These are phyloP conservation scores for Smutsia gigantea DNA, from an alignment of 2,797 vertebrate genomes.

Conservation along the genomic window DNA sequence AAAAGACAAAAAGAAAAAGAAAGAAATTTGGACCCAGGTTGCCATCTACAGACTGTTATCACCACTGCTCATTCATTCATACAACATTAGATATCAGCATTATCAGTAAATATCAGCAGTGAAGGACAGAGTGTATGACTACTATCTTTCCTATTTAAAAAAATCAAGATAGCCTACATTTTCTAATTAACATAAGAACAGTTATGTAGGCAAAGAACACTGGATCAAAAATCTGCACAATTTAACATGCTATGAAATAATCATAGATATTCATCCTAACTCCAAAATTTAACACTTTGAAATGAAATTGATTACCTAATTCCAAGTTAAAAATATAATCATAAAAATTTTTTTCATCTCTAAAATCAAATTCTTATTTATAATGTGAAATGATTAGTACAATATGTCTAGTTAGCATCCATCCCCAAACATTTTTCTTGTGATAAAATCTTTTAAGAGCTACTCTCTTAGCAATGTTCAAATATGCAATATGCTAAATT, in stretches of 20 bases:
- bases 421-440: neutral
- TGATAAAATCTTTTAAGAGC: neutral
- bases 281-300: slow-evolving; percentile 32
- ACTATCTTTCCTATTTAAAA: neutral
- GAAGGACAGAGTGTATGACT: neutral
- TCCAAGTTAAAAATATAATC: neutral
- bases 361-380: neutral
- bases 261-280: neutral
- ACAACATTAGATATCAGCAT: neutral
- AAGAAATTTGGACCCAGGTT: slow-evolving; percentile 63
- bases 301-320: neutral
- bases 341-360: neutral
- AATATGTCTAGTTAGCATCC: neutral
- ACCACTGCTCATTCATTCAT: neutral
- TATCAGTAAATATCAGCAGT: neutral
- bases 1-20: neutral
- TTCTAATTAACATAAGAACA: neutral
- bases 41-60: slow-evolving; percentile 76
- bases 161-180: neutral
- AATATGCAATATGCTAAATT: neutral
- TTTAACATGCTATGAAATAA: neutral
- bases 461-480: neutral
- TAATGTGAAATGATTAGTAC: neutral
- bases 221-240: neutral
- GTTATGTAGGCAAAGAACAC: neutral